Evolutionary conservation across 2,797 vertebrate species (phyloP).

Genomic region (Sus cebifrons): DNA sequence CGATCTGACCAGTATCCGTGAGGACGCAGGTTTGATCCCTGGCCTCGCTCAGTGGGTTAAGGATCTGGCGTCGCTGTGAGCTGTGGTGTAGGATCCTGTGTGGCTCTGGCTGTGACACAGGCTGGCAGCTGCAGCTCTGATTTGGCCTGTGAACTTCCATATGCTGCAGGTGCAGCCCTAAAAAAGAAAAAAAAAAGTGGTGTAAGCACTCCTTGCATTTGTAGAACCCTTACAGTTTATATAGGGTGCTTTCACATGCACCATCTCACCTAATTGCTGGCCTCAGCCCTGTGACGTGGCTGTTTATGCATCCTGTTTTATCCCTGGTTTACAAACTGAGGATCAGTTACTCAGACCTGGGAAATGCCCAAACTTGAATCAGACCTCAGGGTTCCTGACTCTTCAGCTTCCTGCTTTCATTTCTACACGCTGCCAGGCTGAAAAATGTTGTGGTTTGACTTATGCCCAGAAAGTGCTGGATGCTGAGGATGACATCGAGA

Average conservation of each 20-base stretch:
- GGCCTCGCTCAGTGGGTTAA: no score
- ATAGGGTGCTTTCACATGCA: background rate
- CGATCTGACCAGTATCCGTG: no score
- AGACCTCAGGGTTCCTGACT: background rate
- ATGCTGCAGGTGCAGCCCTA: no score
- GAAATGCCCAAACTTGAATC: no score
- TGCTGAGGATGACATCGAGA: background rate
- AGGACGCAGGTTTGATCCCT: no score
- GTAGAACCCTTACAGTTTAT: background rate
- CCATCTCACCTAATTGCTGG: background rate
- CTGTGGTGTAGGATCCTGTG: no score
- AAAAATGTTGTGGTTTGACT: background rate
- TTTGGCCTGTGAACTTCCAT: no score
- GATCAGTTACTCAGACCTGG: fast-evolving
- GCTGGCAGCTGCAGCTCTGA: no score
- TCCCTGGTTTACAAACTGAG: background rate
- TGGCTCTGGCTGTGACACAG: no score
- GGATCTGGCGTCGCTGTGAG: no score
- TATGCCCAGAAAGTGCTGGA: background rate
- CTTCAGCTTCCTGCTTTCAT: background rate
- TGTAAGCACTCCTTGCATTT: background rate
- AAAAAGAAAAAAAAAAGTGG: no score
- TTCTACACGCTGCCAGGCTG: background rate
- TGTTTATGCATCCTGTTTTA: background rate
- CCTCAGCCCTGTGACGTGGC: background rate